phyloP scores from a whole-genome alignment of 1,140 invertebrate genomes.

The Bicyclus anynana region DNA sequence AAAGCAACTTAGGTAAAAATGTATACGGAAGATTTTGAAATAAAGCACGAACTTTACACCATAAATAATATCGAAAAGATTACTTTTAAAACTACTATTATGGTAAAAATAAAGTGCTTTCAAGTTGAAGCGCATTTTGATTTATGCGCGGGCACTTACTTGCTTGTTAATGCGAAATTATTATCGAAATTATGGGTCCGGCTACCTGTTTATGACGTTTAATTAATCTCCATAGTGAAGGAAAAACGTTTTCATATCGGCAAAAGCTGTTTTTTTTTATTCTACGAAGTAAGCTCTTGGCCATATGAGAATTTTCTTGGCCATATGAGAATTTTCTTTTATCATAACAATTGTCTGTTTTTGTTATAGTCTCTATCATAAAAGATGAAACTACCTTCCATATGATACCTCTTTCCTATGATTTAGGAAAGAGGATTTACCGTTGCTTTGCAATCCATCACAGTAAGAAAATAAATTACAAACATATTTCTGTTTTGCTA shows the following conservation, averaged over 20 bases:
- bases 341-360: too few relatives aligned
- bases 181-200: neutral
- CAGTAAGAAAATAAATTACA: too few relatives aligned
- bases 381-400: too few relatives aligned
- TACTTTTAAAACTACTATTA: neutral
- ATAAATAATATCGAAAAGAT: neutral
- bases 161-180: neutral
- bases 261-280: neutral
- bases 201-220: neutral
- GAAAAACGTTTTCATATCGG: neutral
- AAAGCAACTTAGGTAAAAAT: neutral
- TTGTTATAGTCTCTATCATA: too few relatives aligned
- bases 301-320: too few relatives aligned
- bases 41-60: neutral
- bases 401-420: too few relatives aligned
- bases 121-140: neutral
- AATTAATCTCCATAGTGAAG: neutral
- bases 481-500: too few relatives aligned
- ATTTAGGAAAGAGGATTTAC: too few relatives aligned
- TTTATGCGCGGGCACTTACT: neutral
- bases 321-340: too few relatives aligned
- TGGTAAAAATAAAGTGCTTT: conserved; percentile 1
- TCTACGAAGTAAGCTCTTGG: too few relatives aligned
- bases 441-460: too few relatives aligned
- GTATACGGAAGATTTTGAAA: neutral